phyloP scores from a whole-genome alignment of 2,888 invertebrate species.

The Thumatha senex region DNA sequence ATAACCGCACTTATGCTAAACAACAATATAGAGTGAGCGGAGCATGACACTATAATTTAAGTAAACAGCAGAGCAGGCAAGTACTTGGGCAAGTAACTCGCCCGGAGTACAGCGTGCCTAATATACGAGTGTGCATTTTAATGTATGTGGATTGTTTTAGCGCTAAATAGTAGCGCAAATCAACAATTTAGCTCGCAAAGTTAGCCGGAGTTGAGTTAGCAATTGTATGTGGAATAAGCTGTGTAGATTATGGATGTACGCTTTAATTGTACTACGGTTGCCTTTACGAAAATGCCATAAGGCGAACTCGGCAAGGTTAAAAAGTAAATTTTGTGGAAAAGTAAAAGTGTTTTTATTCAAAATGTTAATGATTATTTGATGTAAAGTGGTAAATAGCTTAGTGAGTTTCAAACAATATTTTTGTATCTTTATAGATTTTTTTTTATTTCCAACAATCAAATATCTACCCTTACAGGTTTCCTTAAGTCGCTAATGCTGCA shows the following conservation, averaged over 20 bases:
- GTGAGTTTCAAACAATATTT: no score
- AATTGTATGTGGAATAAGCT: not conserved
- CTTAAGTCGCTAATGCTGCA: no score
- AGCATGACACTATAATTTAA: conserved; percentile 70
- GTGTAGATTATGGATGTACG: not conserved
- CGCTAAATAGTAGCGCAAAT: conserved; percentile 28
- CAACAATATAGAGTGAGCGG: conserved; percentile 42
- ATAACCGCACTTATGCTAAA: conserved; percentile 13
- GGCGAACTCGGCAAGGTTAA: no score
- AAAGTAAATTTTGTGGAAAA: no score
- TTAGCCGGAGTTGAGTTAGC: conserved; percentile 13
- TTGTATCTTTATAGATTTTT: no score
- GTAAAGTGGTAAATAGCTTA: no score
- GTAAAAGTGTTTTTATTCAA: not conserved
- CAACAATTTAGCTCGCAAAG: conserved; percentile 29
- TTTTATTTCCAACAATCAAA: no score
- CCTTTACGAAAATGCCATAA: no score
- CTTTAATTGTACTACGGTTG: no score
- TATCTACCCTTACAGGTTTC: no score
- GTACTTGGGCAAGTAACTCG: conserved; percentile 36
- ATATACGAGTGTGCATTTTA: conserved; percentile 25
- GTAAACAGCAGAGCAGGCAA: conserved; percentile 52
- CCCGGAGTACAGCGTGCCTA: conserved; percentile 29
- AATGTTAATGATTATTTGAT: not conserved
- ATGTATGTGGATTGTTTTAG: conserved; percentile 30